Conservation (phyloP, 2,888 invertebrate species). For the Zeuzera pyrina region DNA sequence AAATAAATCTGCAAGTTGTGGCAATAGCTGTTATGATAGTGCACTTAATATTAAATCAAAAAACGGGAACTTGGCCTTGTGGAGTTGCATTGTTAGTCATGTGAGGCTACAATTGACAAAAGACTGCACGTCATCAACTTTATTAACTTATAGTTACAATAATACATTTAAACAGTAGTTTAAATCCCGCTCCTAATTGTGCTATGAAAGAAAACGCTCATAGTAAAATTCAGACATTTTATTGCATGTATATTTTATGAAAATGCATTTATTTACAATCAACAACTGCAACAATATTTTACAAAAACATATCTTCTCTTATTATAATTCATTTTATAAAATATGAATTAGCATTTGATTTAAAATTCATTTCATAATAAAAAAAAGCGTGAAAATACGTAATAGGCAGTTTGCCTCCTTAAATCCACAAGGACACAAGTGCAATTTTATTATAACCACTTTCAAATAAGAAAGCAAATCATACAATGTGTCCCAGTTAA, state of each 20-base stretch:
- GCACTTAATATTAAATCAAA: slow-evolving; percentile 64
- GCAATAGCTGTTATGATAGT: slow-evolving; percentile 70
- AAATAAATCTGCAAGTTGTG: slow-evolving; percentile 66
- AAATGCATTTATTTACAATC: slow-evolving; percentile 71
- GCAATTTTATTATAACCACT: slow-evolving; percentile 62
- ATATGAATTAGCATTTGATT: slow-evolving; percentile 54
- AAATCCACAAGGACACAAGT: slow-evolving; percentile 74
- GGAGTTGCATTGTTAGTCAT: slow-evolving; percentile 70
- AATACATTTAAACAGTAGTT: slow-evolving; percentile 19
- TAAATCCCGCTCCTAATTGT: slow-evolving; percentile 38
- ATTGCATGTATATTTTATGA: slow-evolving; percentile 66
- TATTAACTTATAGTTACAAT: slow-evolving; percentile 41
- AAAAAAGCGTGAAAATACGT: slow-evolving; percentile 65
- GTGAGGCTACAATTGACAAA: slow-evolving; percentile 62
- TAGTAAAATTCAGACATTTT: slow-evolving; percentile 65
- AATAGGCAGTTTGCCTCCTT: slow-evolving; percentile 46
- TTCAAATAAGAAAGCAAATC: slow-evolving; percentile 66
- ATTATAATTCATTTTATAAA: slow-evolving; percentile 43
- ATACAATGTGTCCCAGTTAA: too few species aligned
- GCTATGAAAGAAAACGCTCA: slow-evolving; percentile 55
- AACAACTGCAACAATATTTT: slow-evolving; percentile 64
- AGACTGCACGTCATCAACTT: slow-evolving; percentile 70
- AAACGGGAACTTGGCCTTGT: slow-evolving; percentile 73
- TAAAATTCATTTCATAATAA: slow-evolving; percentile 40
- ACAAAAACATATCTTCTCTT: slow-evolving; percentile 52